phyloP scores from a whole-genome alignment of 2,888 invertebrate species.

The Epistrophe grossulariae region DNA sequence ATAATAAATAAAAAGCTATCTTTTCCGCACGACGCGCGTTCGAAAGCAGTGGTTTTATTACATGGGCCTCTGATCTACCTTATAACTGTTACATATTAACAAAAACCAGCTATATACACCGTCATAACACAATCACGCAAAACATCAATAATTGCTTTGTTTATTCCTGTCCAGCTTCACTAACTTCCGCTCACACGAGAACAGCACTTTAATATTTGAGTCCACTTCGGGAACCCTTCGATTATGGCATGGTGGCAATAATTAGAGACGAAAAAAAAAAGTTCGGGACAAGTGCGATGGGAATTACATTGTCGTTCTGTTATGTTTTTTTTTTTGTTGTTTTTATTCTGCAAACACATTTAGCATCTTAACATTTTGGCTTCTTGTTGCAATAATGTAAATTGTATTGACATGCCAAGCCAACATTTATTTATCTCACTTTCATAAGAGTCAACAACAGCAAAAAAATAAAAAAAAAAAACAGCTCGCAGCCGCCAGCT shows the following conservation, averaged over 20 bases:
- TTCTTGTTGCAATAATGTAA: conserved; percentile 39
- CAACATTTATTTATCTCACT: conserved; percentile 68
- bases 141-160: conserved; percentile 43
- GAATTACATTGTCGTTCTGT: conserved; percentile 4
- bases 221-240: neutral
- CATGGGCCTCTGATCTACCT: neutral
- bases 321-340: neutral
- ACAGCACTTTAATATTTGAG: conserved; percentile 5
- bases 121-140: conserved; percentile 36
- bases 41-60: too few relatives aligned
- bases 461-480: neutral
- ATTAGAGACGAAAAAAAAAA: neutral
- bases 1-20: too few relatives aligned
- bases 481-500: neutral
- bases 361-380: conserved; percentile 24
- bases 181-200: conserved; percentile 52
- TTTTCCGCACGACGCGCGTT: too few relatives aligned
- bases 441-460: conserved; percentile 27
- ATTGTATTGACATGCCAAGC: conserved; percentile 54
- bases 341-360: conserved; percentile 14
- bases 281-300: neutral
- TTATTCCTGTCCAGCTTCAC: conserved; percentile 32
- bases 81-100: neutral
- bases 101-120: neutral
- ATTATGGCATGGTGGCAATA: neutral